Percentiles rank a stretch among this genome's conserved stretches.
Evolutionary conservation across 2,888 invertebrate species (phyloP).

Genomic region (Caenorhabditis sp.): DNA sequence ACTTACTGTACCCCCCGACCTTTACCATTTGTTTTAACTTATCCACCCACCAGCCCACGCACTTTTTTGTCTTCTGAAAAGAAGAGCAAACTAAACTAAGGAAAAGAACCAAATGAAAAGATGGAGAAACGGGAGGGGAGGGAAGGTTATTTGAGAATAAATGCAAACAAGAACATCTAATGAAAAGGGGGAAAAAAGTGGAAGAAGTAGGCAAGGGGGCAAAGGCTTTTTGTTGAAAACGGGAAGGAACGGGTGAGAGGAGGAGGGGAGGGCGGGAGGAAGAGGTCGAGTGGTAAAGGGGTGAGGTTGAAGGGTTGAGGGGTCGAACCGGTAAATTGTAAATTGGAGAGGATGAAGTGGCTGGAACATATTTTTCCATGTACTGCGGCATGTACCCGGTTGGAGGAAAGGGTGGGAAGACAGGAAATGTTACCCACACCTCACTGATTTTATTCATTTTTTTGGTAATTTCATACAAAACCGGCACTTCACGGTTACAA

Average conservation of each 20-base stretch:
- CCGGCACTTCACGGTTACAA: no score
- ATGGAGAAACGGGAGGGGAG: conserved; percentile 15
- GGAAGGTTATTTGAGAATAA: conserved; percentile 59
- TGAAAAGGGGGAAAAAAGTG: conserved; percentile 36
- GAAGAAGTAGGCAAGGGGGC: conserved; percentile 10
- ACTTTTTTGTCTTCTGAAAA: conserved; percentile 44
- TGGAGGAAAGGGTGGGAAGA: no score
- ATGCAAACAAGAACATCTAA: conserved; percentile 63
- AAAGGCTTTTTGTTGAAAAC: conserved; percentile 25
- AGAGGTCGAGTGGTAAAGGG: no score
- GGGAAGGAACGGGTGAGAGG: conserved; percentile 45
- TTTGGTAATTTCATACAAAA: background rate
- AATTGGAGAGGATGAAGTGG: conserved; percentile 25
- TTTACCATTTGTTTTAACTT: conserved; percentile 47
- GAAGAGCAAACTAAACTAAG: conserved; percentile 43
- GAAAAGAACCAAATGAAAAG: conserved; percentile 35
- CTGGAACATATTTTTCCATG: no score
- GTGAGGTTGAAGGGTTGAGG: no score
- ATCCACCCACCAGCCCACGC: conserved; percentile 42
- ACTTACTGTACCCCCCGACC: conserved; percentile 39
- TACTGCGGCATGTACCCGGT: no score
- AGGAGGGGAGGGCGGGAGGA: no score
- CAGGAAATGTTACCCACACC: background rate
- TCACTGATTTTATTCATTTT: background rate
- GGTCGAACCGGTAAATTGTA: conserved; percentile 54